These are phyloP conservation scores for Dicrostonyx torquatus DNA, from an alignment of 2,797 vertebrate species.

Conservation along the genomic window DNA sequence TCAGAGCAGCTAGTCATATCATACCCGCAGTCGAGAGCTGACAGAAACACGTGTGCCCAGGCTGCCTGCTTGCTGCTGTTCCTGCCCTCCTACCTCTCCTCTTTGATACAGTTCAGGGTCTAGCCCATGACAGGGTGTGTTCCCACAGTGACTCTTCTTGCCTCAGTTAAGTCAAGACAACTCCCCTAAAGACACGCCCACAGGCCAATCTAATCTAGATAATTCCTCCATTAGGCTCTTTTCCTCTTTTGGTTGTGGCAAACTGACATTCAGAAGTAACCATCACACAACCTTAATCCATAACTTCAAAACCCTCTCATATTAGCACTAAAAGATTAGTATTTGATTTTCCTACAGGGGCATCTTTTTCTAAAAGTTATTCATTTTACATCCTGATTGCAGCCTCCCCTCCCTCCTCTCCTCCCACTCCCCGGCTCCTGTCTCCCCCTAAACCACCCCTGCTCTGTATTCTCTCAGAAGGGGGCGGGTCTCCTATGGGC, in stretches of 20 bases:
- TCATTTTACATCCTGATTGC: neutral
- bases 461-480: neutral
- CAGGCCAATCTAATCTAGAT: neutral
- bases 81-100: neutral
- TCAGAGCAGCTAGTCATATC: neutral
- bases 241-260: neutral
- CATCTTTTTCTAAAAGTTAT: neutral
- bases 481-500: neutral
- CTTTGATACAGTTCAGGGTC: neutral
- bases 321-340: neutral
- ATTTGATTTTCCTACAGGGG: neutral
- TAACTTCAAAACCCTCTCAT: neutral
- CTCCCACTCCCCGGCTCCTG: rapidly evolving
- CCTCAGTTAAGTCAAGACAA: neutral
- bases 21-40: neutral
- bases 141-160: neutral
- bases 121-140: neutral
- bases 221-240: neutral
- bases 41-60: neutral
- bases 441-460: neutral
- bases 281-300: neutral
- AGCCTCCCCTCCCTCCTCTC: neutral
- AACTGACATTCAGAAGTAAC: neutral
- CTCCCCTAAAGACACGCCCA: neutral
- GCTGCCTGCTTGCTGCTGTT: neutral